phyloP scores from a whole-genome alignment of 2,113 vertebrate genomes.

The Poicephalus meyeri region DNA sequence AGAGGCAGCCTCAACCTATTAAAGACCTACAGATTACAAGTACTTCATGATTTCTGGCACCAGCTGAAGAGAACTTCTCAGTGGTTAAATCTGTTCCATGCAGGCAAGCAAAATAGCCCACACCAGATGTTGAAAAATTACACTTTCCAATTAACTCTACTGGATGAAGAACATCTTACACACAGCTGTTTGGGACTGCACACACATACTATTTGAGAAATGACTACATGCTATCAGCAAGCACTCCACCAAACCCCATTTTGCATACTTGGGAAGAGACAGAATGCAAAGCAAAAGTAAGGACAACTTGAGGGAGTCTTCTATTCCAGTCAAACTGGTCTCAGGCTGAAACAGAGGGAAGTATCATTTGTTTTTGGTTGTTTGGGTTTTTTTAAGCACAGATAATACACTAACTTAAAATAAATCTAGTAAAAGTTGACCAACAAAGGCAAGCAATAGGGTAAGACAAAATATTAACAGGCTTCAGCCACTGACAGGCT shows the following conservation, averaged over 20 bases:
- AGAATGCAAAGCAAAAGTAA: background rate
- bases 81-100: background rate
- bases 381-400: background rate
- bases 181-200: background rate
- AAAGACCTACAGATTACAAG: background rate
- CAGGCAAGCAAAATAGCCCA: background rate
- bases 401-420: background rate
- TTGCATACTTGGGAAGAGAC: background rate
- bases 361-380: background rate
- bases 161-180: background rate
- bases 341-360: background rate
- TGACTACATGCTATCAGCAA: background rate
- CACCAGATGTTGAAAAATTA: slow-evolving; percentile 4
- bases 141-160: background rate
- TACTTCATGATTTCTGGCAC: background rate
- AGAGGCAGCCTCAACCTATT: background rate
- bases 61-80: background rate
- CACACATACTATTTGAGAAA: background rate
- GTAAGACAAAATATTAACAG: background rate
- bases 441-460: background rate
- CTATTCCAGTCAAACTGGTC: background rate
- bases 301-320: background rate
- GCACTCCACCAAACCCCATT: background rate
- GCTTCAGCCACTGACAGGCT: background rate
- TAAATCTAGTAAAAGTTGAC: background rate